Evolutionary conservation across 2,888 invertebrate species (phyloP).

Genomic region (Lamellibrachia columna): DNA sequence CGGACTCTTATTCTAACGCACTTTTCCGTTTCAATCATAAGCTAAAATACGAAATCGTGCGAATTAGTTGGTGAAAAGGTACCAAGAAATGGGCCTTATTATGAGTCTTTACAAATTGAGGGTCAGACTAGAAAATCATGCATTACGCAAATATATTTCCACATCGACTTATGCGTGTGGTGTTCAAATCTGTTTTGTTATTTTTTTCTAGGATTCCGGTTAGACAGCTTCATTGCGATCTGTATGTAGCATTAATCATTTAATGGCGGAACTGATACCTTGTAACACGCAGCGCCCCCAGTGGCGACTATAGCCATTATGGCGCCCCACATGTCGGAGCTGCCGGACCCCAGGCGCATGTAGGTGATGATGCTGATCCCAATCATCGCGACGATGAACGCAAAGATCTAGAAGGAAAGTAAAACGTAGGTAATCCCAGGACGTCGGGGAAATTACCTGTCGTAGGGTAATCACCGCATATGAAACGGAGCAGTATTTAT

Average conservation of each 20-base stretch:
- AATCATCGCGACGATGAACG: conserved; percentile 92
- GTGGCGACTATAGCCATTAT: conserved; percentile 90
- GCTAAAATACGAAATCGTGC: too few species aligned
- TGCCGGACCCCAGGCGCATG: conserved; percentile 91
- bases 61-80: too few species aligned
- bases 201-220: too few species aligned
- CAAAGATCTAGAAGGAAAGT: conserved; percentile 79
- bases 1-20: too few species aligned
- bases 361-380: conserved; percentile 92
- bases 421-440: conserved; percentile 17
- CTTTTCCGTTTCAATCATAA: too few species aligned
- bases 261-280: conserved; percentile 71
- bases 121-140: too few species aligned
- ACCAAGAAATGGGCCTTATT: too few species aligned
- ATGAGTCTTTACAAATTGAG: too few species aligned
- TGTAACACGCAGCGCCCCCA: conserved; percentile 92
- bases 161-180: too few species aligned
- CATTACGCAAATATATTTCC: too few species aligned
- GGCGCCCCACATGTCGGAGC: conserved; percentile 82
- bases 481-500: neutral
- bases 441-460: neutral
- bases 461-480: neutral
- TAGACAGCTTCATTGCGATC: neutral
- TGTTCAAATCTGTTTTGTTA: too few species aligned
- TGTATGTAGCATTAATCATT: too few species aligned